phyloP scores from a whole-genome alignment of 1,140 invertebrate species.

The Cephus cinctus region DNA sequence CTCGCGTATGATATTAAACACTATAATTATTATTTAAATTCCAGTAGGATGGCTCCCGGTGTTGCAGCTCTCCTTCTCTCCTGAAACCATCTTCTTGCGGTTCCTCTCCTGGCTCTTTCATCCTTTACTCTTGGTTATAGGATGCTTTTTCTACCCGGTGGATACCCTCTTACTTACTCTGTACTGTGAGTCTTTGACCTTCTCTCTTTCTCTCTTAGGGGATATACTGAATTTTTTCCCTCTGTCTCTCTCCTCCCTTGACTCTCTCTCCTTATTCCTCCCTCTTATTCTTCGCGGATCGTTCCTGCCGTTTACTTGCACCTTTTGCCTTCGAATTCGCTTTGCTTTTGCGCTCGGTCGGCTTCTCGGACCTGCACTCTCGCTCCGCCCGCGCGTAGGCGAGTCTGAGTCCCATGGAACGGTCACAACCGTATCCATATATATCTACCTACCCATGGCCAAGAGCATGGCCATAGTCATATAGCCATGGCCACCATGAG shows the following conservation, averaged over 20 bases:
- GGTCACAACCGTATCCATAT: slow-evolving; percentile 12
- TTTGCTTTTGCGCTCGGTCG: slow-evolving; percentile 36
- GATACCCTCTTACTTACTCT: slow-evolving; percentile 16
- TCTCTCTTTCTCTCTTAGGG: slow-evolving; percentile 22
- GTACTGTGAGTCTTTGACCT: slow-evolving; percentile 21
- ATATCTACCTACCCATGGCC: slow-evolving; percentile 8
- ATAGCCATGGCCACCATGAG: slow-evolving; percentile 46
- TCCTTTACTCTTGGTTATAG: slow-evolving; percentile 21
- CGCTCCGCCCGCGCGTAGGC: slow-evolving; percentile 48
- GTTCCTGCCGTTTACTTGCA: slow-evolving; percentile 34
- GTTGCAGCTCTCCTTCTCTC: slow-evolving; percentile 36
- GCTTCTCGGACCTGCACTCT: slow-evolving; percentile 8
- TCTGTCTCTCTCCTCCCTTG: slow-evolving; percentile 8
- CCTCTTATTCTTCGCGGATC: slow-evolving; percentile 12
- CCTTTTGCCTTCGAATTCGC: slow-evolving; percentile 51
- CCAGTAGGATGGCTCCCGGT: slow-evolving; percentile 57
- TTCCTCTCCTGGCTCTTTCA: slow-evolving; percentile 8
- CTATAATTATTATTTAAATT: slow-evolving; percentile 60
- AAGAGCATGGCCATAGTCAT: slow-evolving; percentile 23
- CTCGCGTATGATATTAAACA: slow-evolving; percentile 56
- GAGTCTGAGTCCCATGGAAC: slow-evolving; percentile 27
- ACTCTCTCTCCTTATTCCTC: slow-evolving; percentile 12
- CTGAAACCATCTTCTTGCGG: neutral
- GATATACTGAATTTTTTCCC: slow-evolving; percentile 1
- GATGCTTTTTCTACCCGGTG: too few relatives aligned